Conservation (phyloP, 2,113 vertebrate species). For the Siniperca knerii region DNA sequence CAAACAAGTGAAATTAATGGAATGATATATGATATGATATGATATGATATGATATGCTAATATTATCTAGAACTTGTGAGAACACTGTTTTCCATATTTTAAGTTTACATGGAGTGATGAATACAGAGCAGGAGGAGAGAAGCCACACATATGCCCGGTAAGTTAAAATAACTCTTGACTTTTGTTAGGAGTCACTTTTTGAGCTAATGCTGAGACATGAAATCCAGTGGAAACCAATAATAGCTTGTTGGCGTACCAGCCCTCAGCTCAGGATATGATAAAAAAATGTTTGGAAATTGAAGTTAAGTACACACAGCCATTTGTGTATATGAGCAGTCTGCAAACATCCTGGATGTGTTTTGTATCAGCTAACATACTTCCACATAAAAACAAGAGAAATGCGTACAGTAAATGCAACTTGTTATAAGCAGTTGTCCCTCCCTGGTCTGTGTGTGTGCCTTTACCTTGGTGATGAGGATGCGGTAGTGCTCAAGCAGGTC, state of each 20-base stretch:
- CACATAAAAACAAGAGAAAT: background rate
- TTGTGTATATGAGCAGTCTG: background rate
- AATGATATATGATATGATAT: background rate
- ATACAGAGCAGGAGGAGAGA: background rate
- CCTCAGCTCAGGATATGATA: too few relatives aligned
- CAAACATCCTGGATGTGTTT: background rate
- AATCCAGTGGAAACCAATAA: background rate
- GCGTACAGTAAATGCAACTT: background rate
- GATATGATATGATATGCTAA: background rate
- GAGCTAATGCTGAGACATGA: background rate
- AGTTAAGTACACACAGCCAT: background rate
- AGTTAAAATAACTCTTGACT: background rate
- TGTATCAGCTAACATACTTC: background rate
- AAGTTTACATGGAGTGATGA: background rate
- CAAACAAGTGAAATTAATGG: background rate
- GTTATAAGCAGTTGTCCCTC: background rate
- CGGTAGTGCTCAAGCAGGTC: conserved; percentile 94
- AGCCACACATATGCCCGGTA: background rate
- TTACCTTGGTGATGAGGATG: conserved; percentile 97
- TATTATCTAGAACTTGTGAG: background rate
- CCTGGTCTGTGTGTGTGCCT: background rate
- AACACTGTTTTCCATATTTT: background rate
- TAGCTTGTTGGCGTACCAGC: background rate
- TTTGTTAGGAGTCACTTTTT: background rate
- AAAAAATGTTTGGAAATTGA: background rate